These are phyloP conservation scores for Trididemnum clinides DNA, from an alignment of 23 tunicate species.

Conservation along the genomic window DNA sequence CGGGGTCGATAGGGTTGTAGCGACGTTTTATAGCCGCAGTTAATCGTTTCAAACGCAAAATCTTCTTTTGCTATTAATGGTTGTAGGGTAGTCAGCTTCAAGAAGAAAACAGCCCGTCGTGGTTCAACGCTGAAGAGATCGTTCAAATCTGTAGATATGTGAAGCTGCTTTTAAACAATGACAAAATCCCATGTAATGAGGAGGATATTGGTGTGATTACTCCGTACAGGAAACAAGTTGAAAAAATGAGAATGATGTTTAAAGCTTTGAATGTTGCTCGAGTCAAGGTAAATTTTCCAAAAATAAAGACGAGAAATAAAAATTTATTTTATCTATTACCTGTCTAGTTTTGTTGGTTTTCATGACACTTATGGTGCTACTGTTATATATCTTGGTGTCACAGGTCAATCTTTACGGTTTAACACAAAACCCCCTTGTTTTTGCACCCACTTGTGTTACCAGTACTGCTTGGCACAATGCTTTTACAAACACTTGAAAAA, in stretches of 20 bases:
- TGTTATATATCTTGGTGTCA: too few species aligned
- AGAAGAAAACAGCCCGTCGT: slow-evolving; percentile 63
- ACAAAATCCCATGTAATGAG: background rate
- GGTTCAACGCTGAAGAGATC: slow-evolving; percentile 74
- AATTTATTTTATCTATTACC: background rate
- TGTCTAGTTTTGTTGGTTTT: too few species aligned
- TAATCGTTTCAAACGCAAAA: too few species aligned
- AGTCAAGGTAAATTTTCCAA: slow-evolving; percentile 50
- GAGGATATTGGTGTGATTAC: slow-evolving; percentile 70
- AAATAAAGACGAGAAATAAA: background rate
- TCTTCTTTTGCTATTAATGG: too few species aligned
- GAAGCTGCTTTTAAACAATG: slow-evolving; percentile 41
- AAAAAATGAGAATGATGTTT: slow-evolving; percentile 78
- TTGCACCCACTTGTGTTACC: too few species aligned
- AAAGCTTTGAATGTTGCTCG: slow-evolving; percentile 46
- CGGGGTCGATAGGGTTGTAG: too few species aligned
- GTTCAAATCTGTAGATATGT: slow-evolving; percentile 61
- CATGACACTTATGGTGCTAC: too few species aligned
- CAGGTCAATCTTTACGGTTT: too few species aligned
- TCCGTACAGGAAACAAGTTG: slow-evolving; percentile 88
- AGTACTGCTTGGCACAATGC: too few species aligned
- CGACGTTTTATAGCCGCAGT: too few species aligned
- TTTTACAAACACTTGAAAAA: too few species aligned
- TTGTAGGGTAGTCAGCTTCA: slow-evolving; percentile 66
- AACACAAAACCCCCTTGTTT: too few species aligned